Base-by-base conservation (phyloP, 2,797 vertebrate species). In the Gallinago stenura region DNA sequence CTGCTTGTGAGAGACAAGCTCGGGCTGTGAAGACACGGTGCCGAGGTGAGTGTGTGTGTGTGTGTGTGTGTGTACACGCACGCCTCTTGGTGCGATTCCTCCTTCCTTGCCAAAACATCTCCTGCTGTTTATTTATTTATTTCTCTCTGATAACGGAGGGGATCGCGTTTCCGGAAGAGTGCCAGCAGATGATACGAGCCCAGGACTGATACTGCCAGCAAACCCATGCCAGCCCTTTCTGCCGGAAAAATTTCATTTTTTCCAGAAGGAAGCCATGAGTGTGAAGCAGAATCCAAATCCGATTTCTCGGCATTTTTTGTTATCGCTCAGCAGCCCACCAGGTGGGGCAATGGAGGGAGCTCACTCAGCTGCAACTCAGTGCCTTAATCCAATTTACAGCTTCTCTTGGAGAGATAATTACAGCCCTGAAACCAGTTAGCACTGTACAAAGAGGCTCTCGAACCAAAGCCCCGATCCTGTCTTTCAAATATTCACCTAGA, bases 341-440 rank as follows among this genome's bases (percentile, higher is more conserved):
- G 99, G 98, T 99, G 99, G 98, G 98, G 98, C 98, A 98, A 99
- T 98, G 98, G 98, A 98, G 98, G 98, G 98, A 98, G 98, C 98
- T 98, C 98, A 98, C 98, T 99, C 98, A 98, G 97, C 98, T 99
- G 98, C 98, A 98, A 98, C 99, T 98, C 98, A 98, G 98, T 98
- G 98, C 98, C 98, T 98, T 99, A 99, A 99, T 99, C 98, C 98
- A 99, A 99, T 99, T 99, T 99, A 98, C 98, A 98, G 98, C 98
- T 98, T 99, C 98, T 98, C 98, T 98, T 98, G 98, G 98, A 99
- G 98, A 99, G 98, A 99, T 99, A 99, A 99, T 99, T 99, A 99
- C 98, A 98, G 98, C 98, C 98, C 98, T 98, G 98, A 98, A 99
- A 98, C 98, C 98, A 98, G 97, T 96, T 96, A 97, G 95, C 90